Percentiles rank a stretch among this genome's conserved stretches.
Conservation (phyloP, 2,113 vertebrate genomes). For the Chauna torquata region DNA sequence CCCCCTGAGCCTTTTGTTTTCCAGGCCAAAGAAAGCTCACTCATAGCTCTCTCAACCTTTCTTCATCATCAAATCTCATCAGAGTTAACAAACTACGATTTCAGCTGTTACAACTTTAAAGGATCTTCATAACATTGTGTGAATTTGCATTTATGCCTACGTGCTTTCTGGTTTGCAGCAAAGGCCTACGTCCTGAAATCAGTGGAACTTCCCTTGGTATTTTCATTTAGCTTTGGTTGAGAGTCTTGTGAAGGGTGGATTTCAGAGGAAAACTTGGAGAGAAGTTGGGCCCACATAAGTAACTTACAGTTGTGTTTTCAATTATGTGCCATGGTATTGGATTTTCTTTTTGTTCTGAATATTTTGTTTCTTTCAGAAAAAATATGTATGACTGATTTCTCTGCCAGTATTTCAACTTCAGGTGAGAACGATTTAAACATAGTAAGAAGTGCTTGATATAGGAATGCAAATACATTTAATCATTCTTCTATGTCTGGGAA, state of each 20-base stretch:
- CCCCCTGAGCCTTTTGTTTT: not conserved
- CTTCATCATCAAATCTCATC: not conserved
- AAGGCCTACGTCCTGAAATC: not conserved
- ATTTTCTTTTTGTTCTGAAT: not conserved
- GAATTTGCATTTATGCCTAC: not conserved
- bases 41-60: not conserved
- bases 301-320: not conserved
- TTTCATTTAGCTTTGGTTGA: not conserved
- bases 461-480: not conserved
- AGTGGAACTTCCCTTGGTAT: not conserved
- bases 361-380: not conserved
- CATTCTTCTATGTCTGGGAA: not conserved
- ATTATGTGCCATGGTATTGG: not conserved
- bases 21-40: not conserved
- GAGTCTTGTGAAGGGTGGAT: not conserved
- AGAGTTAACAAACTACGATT: not conserved
- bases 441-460: not conserved
- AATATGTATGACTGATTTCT: not conserved
- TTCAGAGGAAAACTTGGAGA: not conserved
- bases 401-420: not conserved
- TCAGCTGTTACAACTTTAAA: not conserved
- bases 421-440: not conserved
- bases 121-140: not conserved
- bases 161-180: not conserved
- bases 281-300: not conserved